Evolutionary conservation across 2,113 vertebrate species (phyloP).

Genomic region (Rafetus swinhoei): DNA sequence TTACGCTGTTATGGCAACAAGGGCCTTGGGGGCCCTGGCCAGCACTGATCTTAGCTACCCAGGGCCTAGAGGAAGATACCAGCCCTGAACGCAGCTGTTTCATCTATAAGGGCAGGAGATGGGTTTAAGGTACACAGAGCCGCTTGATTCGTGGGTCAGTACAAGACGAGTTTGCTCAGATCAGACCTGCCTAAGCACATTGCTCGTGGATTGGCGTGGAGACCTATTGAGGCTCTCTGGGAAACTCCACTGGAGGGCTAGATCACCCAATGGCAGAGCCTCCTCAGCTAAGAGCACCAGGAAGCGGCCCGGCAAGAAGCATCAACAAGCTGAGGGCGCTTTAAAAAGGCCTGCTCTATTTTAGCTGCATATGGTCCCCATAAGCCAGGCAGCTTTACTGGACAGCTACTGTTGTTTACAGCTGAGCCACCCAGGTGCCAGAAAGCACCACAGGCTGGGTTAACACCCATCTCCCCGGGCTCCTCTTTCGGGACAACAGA

Average conservation of each 20-base stretch:
- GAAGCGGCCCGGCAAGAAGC: neutral
- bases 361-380: neutral
- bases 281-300: neutral
- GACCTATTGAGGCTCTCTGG: neutral
- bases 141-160: neutral
- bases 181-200: neutral
- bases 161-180: neutral
- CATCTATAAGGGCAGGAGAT: neutral
- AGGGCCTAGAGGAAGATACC: neutral
- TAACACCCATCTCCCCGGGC: neutral
- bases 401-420: neutral
- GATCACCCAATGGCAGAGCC: neutral
- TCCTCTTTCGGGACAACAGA: neutral
- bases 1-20: neutral
- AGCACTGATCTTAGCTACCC: neutral
- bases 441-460: neutral
- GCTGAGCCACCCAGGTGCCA: neutral
- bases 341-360: neutral
- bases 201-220: neutral
- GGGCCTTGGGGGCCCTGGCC: neutral
- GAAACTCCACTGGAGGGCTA: neutral
- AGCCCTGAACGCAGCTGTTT: neutral
- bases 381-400: neutral
- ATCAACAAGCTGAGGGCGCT: neutral
- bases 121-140: neutral